phyloP scores from a whole-genome alignment of 2,888 invertebrate species.

The Sclerodermus sp. region DNA sequence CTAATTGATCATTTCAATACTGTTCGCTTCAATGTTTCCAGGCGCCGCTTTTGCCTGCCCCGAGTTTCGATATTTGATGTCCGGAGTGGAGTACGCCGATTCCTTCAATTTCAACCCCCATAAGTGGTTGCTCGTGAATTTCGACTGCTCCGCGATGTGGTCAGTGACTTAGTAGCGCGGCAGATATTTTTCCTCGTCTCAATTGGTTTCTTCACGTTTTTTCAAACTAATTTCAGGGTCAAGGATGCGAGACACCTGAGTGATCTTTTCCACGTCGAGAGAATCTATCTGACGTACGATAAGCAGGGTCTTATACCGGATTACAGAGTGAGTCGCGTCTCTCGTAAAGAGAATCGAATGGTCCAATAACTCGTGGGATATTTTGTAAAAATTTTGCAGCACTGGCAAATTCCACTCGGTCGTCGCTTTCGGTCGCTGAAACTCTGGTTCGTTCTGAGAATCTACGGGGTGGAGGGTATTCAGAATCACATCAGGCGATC shows the following conservation, averaged over 20 bases:
- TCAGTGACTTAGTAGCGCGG: constrained; percentile 23
- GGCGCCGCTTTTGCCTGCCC: constrained; percentile 90
- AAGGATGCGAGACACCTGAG: constrained; percentile 78
- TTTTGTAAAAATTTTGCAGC: constrained; percentile 56
- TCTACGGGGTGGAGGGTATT: constrained; percentile 80
- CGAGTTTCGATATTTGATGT: constrained; percentile 80
- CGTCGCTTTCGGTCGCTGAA: constrained; percentile 87
- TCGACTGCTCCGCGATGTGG: constrained; percentile 95
- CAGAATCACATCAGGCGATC: constrained; percentile 77
- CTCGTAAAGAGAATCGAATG: no score
- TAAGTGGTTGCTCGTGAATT: constrained; percentile 93
- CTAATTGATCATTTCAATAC: no score
- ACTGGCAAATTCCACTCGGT: constrained; percentile 87
- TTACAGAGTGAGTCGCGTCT: constrained; percentile 63
- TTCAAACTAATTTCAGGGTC: constrained; percentile 61
- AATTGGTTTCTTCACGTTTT: background rate
- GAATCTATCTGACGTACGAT: constrained; percentile 82
- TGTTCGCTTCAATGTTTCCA: constrained; percentile 14
- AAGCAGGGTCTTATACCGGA: constrained; percentile 67
- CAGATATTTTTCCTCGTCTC: background rate
- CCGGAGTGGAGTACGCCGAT: constrained; percentile 78
- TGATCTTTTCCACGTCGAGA: constrained; percentile 87
- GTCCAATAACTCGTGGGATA: no score
- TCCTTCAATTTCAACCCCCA: constrained; percentile 94
- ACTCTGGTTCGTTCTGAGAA: constrained; percentile 88